phyloP scores from a whole-genome alignment of 2,888 invertebrate species.

The Thymelicus sylvestris region DNA sequence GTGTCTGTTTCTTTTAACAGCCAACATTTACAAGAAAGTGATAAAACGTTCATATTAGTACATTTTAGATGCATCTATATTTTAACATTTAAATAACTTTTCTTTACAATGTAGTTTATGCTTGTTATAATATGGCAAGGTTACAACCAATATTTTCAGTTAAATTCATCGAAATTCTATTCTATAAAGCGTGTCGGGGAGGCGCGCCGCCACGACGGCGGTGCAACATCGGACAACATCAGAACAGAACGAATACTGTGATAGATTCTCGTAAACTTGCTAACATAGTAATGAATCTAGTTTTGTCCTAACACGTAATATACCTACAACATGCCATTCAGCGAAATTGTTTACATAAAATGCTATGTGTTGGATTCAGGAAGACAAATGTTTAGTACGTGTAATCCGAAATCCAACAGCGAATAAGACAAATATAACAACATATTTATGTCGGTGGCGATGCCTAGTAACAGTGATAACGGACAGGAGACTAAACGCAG shows the following conservation, averaged over 20 bases:
- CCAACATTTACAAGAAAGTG: too few relatives aligned
- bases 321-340: conserved; percentile 77
- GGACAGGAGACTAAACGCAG: conserved; percentile 49
- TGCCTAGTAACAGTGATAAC: conserved; percentile 68
- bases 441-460: conserved; percentile 61
- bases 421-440: conserved; percentile 49
- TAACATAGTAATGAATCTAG: conserved; percentile 43
- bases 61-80: not conserved
- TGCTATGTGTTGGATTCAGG: conserved; percentile 33
- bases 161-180: conserved; percentile 36
- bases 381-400: not conserved
- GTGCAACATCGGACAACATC: conserved; percentile 45
- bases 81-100: not conserved
- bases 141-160: conserved; percentile 24
- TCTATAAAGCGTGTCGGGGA: conserved; percentile 49
- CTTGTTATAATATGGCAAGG: conserved; percentile 11
- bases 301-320: conserved; percentile 58
- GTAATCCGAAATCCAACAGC: conserved; percentile 41
- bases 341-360: conserved; percentile 43
- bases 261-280: conserved; percentile 35
- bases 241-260: conserved; percentile 38
- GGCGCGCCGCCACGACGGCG: conserved; percentile 48
- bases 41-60: not conserved
- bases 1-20: too few relatives aligned
- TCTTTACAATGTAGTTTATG: conserved; percentile 2